A percentile compares a stretch with the other conserved stretches of the same genome.
Conservation (phyloP, 2,113 vertebrate species). For the Zosterops japonicus region DNA sequence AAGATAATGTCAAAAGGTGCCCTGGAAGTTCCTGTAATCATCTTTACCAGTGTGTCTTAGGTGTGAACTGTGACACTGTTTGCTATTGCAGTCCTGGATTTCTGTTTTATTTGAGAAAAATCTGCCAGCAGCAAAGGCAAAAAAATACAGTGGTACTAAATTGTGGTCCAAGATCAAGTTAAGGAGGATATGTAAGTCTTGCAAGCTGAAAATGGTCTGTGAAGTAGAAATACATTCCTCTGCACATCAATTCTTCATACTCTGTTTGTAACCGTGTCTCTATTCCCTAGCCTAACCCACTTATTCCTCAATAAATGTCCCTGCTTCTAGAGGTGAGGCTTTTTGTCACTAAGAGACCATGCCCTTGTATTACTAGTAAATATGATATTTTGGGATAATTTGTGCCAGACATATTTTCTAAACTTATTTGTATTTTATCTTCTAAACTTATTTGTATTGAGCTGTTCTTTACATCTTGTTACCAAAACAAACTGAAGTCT, state of each 20-base stretch:
- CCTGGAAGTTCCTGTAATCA: not conserved
- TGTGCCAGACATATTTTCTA: not conserved
- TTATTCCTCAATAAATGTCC: not conserved
- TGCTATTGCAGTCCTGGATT: not conserved
- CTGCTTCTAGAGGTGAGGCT: not conserved
- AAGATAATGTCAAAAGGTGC: not conserved
- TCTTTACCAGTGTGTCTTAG: not conserved
- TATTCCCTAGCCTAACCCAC: not conserved
- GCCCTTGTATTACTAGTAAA: not conserved
- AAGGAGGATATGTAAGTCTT: not conserved
- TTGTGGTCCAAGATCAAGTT: not conserved
- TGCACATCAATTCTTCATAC: not conserved
- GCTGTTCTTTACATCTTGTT: not conserved
- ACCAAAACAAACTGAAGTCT: not conserved
- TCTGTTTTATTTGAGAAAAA: not conserved
- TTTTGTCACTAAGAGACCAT: not conserved
- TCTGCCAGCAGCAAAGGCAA: not conserved
- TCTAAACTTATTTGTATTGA: not conserved
- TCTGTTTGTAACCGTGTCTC: not conserved
- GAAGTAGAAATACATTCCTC: not conserved
- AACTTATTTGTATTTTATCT: not conserved
- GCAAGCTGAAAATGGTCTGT: not conserved
- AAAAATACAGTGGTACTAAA: not conserved
- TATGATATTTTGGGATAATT: not conserved
- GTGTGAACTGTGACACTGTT: not conserved